These are phyloP conservation scores for Drosophila gunungcola DNA, from an alignment of 1,140 invertebrate genomes.

Conservation along the genomic window DNA sequence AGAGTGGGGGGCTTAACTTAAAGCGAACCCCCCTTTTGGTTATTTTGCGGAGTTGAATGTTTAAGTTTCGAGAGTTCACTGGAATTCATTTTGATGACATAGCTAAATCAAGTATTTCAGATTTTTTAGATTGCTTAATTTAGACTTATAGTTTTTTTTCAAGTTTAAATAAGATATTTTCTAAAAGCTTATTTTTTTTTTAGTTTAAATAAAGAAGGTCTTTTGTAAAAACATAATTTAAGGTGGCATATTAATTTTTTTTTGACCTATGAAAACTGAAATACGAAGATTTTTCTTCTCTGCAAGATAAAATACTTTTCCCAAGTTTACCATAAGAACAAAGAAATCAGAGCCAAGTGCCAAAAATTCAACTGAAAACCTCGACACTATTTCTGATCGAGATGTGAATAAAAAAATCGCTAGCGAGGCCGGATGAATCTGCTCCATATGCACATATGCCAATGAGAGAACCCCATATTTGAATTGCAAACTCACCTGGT, in stretches of 20 bases:
- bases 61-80: background rate
- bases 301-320: too few species aligned
- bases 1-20: background rate
- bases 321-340: too few species aligned
- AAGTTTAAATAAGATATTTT: too few species aligned
- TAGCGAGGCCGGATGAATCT: constrained; percentile 18
- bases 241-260: too few species aligned
- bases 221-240: too few species aligned
- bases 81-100: background rate
- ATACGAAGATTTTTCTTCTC: too few species aligned
- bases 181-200: too few species aligned
- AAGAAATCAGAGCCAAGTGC: background rate
- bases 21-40: background rate
- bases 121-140: too few species aligned
- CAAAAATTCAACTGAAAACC: background rate
- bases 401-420: constrained; percentile 7
- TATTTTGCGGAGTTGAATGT: background rate
- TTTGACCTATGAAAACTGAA: too few species aligned
- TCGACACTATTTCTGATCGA: constrained; percentile 17
- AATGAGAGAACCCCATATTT: constrained; percentile 13
- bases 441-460: constrained; percentile 38
- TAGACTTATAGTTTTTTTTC: too few species aligned
- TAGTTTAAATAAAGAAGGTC: too few species aligned
- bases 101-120: too few species aligned
- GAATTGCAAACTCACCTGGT: constrained; percentile 86